Evolutionary conservation across 30 jellyfish, hydroid and myxozoan genomes (phyloP).

Genomic region (Pelagia noctiluca): DNA sequence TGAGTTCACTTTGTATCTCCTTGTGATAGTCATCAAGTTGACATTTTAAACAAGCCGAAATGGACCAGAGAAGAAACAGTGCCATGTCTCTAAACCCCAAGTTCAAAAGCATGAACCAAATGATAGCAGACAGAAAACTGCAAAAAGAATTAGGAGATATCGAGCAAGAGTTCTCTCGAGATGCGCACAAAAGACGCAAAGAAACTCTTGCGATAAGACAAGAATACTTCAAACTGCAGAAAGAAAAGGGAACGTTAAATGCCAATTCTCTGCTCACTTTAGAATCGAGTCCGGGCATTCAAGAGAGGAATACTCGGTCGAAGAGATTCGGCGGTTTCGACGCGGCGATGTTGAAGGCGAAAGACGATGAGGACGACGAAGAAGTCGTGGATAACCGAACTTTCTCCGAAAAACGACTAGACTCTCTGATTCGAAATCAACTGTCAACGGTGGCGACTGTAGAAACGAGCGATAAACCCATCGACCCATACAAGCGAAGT

Average conservation of each 20-base stretch:
- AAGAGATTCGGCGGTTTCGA: constrained; percentile 62
- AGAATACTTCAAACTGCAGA: constrained; percentile 58
- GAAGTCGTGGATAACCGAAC: constrained; percentile 54
- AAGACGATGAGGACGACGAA: constrained; percentile 50
- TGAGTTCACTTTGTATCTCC: no score
- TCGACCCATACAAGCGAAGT: constrained; percentile 61
- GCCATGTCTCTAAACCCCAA: constrained; percentile 48
- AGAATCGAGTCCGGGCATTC: constrained; percentile 68
- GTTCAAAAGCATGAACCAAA: constrained; percentile 55
- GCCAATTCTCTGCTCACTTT: constrained; percentile 47
- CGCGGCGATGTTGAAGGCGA: constrained; percentile 71
- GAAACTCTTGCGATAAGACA: constrained; percentile 63
- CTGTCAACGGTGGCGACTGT: constrained; percentile 52
- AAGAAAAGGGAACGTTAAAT: constrained; percentile 57
- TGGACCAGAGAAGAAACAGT: constrained; percentile 60
- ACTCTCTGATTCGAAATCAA: constrained; percentile 40
- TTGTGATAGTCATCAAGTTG: no score
- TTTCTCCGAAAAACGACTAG: constrained; percentile 58
- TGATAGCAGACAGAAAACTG: constrained; percentile 60
- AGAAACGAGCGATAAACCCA: background rate
- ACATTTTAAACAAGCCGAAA: no score
- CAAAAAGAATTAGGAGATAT: constrained; percentile 49
- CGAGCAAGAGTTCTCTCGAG: constrained; percentile 58
- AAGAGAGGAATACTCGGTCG: constrained; percentile 65
- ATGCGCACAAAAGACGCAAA: constrained; percentile 37